Percentiles rank a stretch among this genome's conserved stretches.
Conservation (phyloP, 2,113 vertebrate species). For the Apeltes quadracus region DNA sequence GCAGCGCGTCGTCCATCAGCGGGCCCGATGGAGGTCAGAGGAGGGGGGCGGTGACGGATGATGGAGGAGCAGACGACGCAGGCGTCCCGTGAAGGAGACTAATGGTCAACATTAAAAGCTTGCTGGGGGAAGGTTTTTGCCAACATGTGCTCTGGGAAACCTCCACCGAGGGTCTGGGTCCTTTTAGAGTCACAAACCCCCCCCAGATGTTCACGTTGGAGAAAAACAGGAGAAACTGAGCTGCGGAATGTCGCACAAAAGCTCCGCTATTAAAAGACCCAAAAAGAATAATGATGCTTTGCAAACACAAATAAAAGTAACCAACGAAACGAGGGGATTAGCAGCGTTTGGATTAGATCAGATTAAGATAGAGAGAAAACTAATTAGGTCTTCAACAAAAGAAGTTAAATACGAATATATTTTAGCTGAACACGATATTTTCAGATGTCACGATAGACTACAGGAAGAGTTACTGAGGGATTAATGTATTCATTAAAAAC, state of each 20-base stretch:
- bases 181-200: background rate
- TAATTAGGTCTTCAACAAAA: too few relatives aligned
- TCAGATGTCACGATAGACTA: background rate
- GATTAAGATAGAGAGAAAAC: too few relatives aligned
- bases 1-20: background rate
- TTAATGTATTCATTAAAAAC: too few relatives aligned
- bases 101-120: constrained; percentile 35
- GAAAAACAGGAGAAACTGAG: background rate
- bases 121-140: constrained; percentile 27
- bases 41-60: background rate
- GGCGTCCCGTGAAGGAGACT: constrained; percentile 33
- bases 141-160: constrained; percentile 38
- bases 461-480: background rate
- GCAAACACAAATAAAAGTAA: too few relatives aligned
- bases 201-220: background rate
- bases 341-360: too few relatives aligned
- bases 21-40: background rate
- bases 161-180: background rate
- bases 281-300: too few relatives aligned
- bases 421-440: background rate
- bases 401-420: too few relatives aligned
- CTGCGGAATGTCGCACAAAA: too few relatives aligned
- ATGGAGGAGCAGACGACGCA: background rate
- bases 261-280: too few relatives aligned
- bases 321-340: too few relatives aligned